These are phyloP conservation scores for Pterostichus madidus DNA, from an alignment of 2,888 invertebrate genomes.

Conservation along the genomic window DNA sequence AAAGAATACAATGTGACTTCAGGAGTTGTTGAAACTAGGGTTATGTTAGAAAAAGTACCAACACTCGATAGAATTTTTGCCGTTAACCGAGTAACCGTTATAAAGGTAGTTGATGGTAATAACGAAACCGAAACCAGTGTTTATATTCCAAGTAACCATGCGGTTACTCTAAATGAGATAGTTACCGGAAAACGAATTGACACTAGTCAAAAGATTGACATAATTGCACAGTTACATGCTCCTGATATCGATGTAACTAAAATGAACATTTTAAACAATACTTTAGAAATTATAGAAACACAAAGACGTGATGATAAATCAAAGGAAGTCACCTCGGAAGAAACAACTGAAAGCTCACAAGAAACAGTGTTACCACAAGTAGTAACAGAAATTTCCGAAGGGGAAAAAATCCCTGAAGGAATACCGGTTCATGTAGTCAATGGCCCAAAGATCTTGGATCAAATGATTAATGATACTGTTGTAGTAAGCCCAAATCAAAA, in stretches of 20 bases:
- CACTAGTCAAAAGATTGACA: conserved; percentile 43
- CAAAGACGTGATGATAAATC: conserved; percentile 31
- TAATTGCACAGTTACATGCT: conserved; percentile 53
- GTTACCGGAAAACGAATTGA: conserved; percentile 72
- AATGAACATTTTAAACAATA: conserved; percentile 62
- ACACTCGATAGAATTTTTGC: conserved; percentile 84
- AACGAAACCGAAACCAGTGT: conserved; percentile 71
- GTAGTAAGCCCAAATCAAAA: conserved; percentile 8
- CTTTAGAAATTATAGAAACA: conserved; percentile 61
- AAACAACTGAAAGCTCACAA: background rate
- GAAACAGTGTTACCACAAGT: background rate
- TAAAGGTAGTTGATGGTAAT: conserved; percentile 83
- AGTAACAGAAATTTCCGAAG: conserved; percentile 7
- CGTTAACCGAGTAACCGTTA: conserved; percentile 84
- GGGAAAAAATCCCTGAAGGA: conserved; percentile 29
- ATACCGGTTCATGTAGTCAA: conserved; percentile 27
- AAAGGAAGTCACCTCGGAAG: conserved; percentile 25
- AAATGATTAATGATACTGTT: conserved; percentile 52
- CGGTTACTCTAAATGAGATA: conserved; percentile 53
- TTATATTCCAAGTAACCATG: conserved; percentile 55
- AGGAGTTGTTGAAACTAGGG: conserved; percentile 78
- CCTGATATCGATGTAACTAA: conserved; percentile 59
- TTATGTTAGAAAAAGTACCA: conserved; percentile 81
- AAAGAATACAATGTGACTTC: conserved; percentile 81
- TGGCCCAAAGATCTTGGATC: conserved; percentile 45